Evolutionary conservation across 2,797 vertebrate genomes (phyloP), one percentile per base, ranked within the genome.

Genomic region (Myotis planiceps): DNA sequence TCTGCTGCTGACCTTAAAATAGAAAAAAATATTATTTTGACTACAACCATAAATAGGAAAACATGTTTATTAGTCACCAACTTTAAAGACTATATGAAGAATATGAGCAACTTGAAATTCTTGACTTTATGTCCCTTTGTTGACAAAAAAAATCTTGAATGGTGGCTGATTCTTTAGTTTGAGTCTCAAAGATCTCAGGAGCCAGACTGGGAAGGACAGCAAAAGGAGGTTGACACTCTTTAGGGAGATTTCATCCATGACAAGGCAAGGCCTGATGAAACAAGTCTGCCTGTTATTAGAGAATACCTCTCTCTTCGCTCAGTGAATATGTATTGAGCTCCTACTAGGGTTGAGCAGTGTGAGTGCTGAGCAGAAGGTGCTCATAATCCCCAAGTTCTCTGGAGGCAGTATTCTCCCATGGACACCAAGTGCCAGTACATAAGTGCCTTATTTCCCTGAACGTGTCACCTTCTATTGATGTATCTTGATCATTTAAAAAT

Each of bases 11-110:
- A 39, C 16, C 19, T 45, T 93, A 68, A 95, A 96, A 93, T 58
- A 95, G 25, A 19, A 92, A 55, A 51, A 86, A 81, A 45, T 83
- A 47, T 34, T 84, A 45, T 90, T 82, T 85, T 42, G 74, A 34
- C 42, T 63, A 65, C 9, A 68, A 51, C 78, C 39, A 25, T 39
- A 80, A 12, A 45, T 39, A 34, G 25, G 49, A 79, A 90, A 79
- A 47, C 29, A 49, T 25, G 69, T 47, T 88, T 84, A 63, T 21
- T 29, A 49, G 15, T 45, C 45, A 90, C 49, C 15, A 95, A 87
- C 51, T 89, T 75, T 76, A 13, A 10, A 84, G 60, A 55, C 0
- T 51, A 16, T 45, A 16, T 23, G 0, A 60, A 76, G 60, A 84
- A 42, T 27, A 25, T 5, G 32, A 92, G 15, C 2, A 6, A 84